Evolutionary conservation across 2,797 vertebrate species (phyloP).

Genomic region (Hipposideros larvatus): DNA sequence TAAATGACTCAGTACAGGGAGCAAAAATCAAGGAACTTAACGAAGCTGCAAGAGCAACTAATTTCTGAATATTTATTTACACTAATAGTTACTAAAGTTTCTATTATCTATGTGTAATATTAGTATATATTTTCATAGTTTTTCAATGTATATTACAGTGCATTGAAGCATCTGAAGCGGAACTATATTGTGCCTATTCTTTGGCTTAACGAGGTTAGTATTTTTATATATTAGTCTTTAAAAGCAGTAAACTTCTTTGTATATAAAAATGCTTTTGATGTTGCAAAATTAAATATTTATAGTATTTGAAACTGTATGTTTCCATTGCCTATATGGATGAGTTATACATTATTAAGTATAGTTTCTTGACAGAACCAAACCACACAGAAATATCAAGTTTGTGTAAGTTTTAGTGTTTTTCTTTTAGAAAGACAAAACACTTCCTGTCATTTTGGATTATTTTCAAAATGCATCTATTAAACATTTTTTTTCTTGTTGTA

Average conservation of each 20-base stretch:
- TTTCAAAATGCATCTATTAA: constrained; percentile 28
- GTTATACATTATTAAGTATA: not conserved
- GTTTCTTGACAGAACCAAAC: not conserved
- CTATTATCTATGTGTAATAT: not conserved
- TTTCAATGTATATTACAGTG: constrained; percentile 87
- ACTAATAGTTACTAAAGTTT: constrained; percentile 32
- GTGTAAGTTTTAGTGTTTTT: not conserved
- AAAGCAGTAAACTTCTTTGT: not conserved
- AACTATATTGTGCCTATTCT: constrained; percentile 93
- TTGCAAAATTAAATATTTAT: constrained; percentile 8
- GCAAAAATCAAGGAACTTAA: constrained; percentile 48
- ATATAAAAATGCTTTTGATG: not conserved
- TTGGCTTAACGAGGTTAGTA: constrained; percentile 97
- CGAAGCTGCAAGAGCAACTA: not conserved
- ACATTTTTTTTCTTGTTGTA: not conserved
- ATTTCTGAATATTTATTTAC: constrained; percentile 7
- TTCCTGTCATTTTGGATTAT: not conserved
- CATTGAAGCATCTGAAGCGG: constrained; percentile 89
- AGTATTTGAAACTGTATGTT: not conserved
- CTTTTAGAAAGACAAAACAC: not conserved
- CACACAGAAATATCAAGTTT: not conserved
- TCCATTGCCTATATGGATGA: not conserved
- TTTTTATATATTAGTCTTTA: constrained; percentile 54
- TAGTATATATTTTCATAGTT: constrained; percentile 37
- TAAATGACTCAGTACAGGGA: not conserved